A percentile compares a stretch with the other conserved stretches of the same genome.
Evolutionary conservation across 1,140 invertebrate genomes (phyloP).

Genomic region (Brachionus sp.): DNA sequence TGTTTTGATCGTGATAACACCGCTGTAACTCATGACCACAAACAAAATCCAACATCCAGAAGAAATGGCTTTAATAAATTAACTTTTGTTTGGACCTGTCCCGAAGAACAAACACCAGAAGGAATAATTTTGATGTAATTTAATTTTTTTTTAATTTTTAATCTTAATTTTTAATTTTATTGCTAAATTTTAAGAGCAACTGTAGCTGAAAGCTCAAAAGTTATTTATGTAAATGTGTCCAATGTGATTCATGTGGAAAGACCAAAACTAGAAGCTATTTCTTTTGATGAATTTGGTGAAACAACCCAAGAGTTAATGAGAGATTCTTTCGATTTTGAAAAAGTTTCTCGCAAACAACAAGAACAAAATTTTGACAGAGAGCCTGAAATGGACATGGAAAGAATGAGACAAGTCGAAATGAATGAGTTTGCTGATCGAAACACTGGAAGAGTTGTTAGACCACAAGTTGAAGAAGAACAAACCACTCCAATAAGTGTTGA

Average conservation of each 20-base stretch:
- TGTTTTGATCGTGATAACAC: constrained; percentile 4
- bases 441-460: not conserved
- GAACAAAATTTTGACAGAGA: not conserved
- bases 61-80: not conserved
- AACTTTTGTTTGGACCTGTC: not conserved
- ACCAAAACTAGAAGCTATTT: not conserved
- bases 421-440: not conserved
- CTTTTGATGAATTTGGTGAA: not conserved
- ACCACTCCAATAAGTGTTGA: not conserved
- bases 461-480: not conserved
- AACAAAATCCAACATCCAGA: not conserved
- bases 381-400: not conserved
- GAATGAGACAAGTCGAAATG: not conserved
- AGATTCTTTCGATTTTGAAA: not conserved
- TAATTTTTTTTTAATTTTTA: not conserved
- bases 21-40: constrained; percentile 19
- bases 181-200: not conserved
- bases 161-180: not conserved
- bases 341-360: not conserved
- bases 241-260: not conserved
- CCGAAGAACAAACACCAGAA: not conserved
- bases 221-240: constrained; percentile 27
- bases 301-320: not conserved
- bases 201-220: not conserved
- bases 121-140: constrained; percentile 17